A percentile compares a stretch with the other conserved stretches of the same genome.
phyloP scores from a whole-genome alignment of 2,113 vertebrate species.

The Sphyrna mokarran region DNA sequence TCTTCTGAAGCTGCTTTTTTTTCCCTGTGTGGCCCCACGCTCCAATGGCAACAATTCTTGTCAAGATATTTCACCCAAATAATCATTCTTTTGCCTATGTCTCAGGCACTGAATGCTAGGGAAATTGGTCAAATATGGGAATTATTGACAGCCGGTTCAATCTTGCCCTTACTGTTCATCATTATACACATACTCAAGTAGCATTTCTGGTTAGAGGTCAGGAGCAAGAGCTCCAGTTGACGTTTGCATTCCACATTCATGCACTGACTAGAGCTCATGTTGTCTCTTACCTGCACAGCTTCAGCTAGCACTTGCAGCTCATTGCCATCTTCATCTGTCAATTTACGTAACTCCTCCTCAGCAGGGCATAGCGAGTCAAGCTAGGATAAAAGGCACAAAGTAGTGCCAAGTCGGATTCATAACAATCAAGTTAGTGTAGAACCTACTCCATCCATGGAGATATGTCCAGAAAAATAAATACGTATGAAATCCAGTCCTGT shows the following conservation, averaged over 20 bases:
- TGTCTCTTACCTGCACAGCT: slow-evolving; percentile 65
- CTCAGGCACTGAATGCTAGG: background rate
- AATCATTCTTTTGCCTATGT: background rate
- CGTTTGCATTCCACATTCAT: background rate
- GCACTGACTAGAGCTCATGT: background rate
- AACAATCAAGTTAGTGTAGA: background rate
- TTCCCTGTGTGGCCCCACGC: background rate
- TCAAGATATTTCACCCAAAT: background rate
- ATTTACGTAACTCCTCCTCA: slow-evolving; percentile 60
- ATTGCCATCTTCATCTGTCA: slow-evolving; percentile 52
- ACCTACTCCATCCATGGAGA: background rate
- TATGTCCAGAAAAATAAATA: background rate
- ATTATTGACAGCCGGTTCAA: background rate
- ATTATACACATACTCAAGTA: background rate
- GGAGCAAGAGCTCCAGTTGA: background rate
- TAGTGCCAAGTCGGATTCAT: background rate
- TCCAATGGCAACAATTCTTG: background rate
- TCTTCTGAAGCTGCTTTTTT: background rate
- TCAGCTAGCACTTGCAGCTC: slow-evolving; percentile 54
- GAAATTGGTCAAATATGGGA: background rate
- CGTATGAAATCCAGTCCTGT: background rate
- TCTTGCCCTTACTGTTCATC: background rate
- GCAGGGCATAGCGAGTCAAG: slow-evolving; percentile 84
- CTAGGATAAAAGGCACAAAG: slow-evolving; percentile 47
- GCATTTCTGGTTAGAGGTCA: background rate